Percentiles rank a stretch among this genome's conserved stretches.
Evolutionary conservation across 2,888 invertebrate species (phyloP).

Genomic region (Cyrtodaria siliqua): DNA sequence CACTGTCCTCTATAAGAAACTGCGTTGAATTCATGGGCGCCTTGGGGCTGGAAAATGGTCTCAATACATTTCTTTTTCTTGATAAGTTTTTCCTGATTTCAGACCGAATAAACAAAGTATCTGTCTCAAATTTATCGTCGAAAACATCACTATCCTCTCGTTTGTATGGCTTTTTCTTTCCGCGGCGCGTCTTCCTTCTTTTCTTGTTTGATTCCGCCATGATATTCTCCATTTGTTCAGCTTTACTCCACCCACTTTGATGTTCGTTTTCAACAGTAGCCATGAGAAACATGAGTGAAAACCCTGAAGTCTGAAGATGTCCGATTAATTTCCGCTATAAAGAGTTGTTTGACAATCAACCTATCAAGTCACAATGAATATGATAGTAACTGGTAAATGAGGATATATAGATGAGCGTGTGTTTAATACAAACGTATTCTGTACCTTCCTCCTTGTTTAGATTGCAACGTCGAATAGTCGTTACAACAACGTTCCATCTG

Average conservation of each 20-base stretch:
- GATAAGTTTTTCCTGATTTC: constrained; percentile 7
- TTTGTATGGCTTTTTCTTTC: constrained; percentile 49
- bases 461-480: constrained; percentile 13
- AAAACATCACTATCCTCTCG: neutral
- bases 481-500: neutral
- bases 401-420: too few species aligned
- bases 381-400: too few species aligned
- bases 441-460: neutral
- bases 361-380: too few species aligned
- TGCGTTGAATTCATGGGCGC: constrained; percentile 76
- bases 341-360: too few species aligned
- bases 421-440: too few species aligned
- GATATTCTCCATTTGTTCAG: constrained; percentile 6
- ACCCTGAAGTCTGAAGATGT: too few species aligned
- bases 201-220: constrained; percentile 34
- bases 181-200: constrained; percentile 54
- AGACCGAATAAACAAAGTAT: constrained; percentile 7
- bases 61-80: constrained; percentile 12
- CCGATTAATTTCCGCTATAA: too few species aligned
- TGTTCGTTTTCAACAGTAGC: too few species aligned
- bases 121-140: neutral
- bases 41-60: constrained; percentile 71
- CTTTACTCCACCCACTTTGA: neutral
- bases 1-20: constrained; percentile 74
- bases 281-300: too few species aligned